phyloP scores from a whole-genome alignment of 2,113 vertebrate species.

The Cyanoliseus patagonus region DNA sequence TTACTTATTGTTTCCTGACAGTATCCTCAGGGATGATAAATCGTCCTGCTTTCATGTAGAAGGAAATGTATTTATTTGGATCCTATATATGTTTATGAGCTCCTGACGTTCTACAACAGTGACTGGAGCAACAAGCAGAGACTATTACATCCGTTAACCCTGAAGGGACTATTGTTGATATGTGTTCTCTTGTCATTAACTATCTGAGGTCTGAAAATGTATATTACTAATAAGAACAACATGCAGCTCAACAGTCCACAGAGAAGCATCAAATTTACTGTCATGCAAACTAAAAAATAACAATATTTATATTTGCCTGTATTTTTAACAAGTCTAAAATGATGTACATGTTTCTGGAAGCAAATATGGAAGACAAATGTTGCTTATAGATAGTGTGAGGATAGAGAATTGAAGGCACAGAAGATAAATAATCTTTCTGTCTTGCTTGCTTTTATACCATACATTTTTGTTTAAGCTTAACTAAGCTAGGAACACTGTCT shows the following conservation, averaged over 20 bases:
- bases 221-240: not conserved
- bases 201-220: not conserved
- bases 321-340: not conserved
- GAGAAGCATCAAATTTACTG: not conserved
- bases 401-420: not conserved
- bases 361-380: not conserved
- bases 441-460: not conserved
- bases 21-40: slow-evolving; percentile 71
- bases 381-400: not conserved
- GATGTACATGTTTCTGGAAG: not conserved
- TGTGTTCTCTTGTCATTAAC: not conserved
- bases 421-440: not conserved
- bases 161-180: not conserved
- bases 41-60: slow-evolving; percentile 29
- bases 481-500: not conserved
- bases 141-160: slow-evolving; percentile 4
- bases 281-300: not conserved
- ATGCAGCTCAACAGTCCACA: not conserved
- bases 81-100: slow-evolving; percentile 61
- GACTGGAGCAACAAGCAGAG: slow-evolving; percentile 21
- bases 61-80: slow-evolving; percentile 64
- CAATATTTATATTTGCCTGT: not conserved
- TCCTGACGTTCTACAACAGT: slow-evolving; percentile 22
- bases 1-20: slow-evolving; percentile 72
- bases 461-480: not conserved